Conservation (phyloP, 2,888 invertebrate genomes). For the Aquatica leii region DNA sequence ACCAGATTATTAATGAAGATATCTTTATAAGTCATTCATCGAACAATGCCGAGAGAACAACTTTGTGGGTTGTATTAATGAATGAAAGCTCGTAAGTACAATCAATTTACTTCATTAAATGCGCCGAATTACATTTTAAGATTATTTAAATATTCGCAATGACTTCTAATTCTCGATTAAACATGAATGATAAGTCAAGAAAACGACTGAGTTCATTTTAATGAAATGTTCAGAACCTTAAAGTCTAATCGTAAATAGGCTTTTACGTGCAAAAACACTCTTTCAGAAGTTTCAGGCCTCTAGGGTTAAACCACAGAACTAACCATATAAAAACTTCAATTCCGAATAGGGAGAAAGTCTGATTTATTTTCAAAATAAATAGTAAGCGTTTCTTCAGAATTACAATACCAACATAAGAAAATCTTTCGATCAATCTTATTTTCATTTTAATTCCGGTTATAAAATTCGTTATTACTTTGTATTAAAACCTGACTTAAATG, state of each 20-base stretch:
- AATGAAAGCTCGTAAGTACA: too few species aligned
- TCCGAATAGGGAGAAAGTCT: neutral
- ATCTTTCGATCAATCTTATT: neutral
- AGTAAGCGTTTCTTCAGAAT: constrained; percentile 6
- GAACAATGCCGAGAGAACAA: too few species aligned
- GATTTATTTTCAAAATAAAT: constrained; percentile 14
- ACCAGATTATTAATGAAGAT: too few species aligned
- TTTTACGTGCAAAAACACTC: constrained; percentile 11
- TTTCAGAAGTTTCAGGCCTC: neutral
- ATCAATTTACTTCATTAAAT: too few species aligned
- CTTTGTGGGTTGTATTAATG: too few species aligned
- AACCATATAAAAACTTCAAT: constrained; percentile 11
- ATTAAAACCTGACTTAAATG: too few species aligned
- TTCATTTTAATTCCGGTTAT: too few species aligned
- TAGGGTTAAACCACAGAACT: neutral
- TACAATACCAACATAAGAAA: neutral
- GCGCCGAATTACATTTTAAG: too few species aligned
- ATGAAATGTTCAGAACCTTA: neutral
- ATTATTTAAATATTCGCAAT: too few species aligned
- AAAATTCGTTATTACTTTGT: too few species aligned
- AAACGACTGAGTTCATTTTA: neutral
- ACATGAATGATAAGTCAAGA: neutral
- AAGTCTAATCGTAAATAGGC: neutral
- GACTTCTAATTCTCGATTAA: too few species aligned
- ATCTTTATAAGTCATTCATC: too few species aligned